Evolutionary conservation across 2,888 invertebrate genomes (phyloP), one percentile per base, ranked within the genome.

Genomic region (Drosophila gaucha): DNA sequence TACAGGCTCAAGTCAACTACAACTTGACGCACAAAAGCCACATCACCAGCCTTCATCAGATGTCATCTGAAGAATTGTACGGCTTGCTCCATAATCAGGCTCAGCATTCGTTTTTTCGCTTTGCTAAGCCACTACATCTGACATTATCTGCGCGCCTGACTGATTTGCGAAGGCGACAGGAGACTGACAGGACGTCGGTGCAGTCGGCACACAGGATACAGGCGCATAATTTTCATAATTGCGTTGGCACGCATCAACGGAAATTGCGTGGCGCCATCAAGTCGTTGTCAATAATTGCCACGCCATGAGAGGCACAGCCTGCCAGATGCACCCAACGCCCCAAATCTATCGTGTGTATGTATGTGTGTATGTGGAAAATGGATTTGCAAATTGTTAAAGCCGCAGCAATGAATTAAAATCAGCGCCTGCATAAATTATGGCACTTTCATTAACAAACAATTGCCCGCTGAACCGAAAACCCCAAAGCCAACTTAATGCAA

Each of bases 241-340:
- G 78, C 78, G 78, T 80, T 82, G 68, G 71, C 75, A 78, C 59
- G 72, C 82, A 78, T 78, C 75, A 69, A 56, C 68, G 80, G 77
- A 83, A 80, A 83, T 74, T 74, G 66, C 65, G 72, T 57, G 80
- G 72, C 80, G 83, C 78, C 83, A 83, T 63, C 80, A 72, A 80
- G 83, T 80, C 80, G 74, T 64, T 74, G 77, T 72, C 74, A 62
- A 80, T 77, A 83, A 83, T 77, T 83, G 77, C 67, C 63, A 50
- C 50, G 51, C 31, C 50, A 66, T 35, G 50, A 50, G 38, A 58
- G 46, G 30, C 46, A n/a, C n/a, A 43, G 20, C 49, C 20, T n/a
- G 12, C 35, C 8, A 9, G 12, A 9, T 9, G 8, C 51, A 30
- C 22, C 12, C 16, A 30, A 39, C 18, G 33, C 35, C 14, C 31